Evolutionary conservation across 64 coral and sea anemone species (phyloP).

Genomic region (Montipora cactus): DNA sequence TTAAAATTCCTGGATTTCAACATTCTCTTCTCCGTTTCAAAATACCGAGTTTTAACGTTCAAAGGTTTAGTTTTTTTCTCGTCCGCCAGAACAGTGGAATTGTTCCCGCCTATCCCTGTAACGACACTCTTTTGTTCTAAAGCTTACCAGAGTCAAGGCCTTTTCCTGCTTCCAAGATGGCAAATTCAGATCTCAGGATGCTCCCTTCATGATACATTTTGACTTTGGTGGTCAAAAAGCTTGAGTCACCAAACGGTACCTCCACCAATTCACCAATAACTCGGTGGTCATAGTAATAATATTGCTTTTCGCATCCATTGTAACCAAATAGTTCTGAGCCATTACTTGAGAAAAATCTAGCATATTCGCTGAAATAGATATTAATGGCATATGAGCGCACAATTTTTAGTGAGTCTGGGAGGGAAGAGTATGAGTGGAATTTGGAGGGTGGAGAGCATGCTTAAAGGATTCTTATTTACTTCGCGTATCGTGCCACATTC

Average conservation of each 20-base stretch:
- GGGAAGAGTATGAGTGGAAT: too few relatives aligned
- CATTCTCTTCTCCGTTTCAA: too few relatives aligned
- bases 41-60: too few relatives aligned
- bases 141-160: not conserved
- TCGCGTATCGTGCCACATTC: too few relatives aligned
- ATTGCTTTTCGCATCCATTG: not conserved
- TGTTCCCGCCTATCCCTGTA: too few relatives aligned
- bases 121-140: not conserved
- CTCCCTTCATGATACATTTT: not conserved
- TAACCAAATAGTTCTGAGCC: not conserved
- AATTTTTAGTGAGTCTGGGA: too few relatives aligned
- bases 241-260: not conserved
- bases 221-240: slow-evolving; percentile 1
- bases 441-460: too few relatives aligned
- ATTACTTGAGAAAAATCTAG: not conserved
- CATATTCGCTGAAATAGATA: not conserved
- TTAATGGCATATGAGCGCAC: too few relatives aligned
- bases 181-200: not conserved
- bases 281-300: not conserved
- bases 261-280: not conserved
- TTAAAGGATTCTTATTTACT: too few relatives aligned
- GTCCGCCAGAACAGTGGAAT: too few relatives aligned
- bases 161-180: not conserved
- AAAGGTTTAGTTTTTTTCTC: too few relatives aligned
- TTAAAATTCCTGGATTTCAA: too few relatives aligned